phyloP scores from a whole-genome alignment of 2,113 vertebrate species.

The Thymallus thymallus region DNA sequence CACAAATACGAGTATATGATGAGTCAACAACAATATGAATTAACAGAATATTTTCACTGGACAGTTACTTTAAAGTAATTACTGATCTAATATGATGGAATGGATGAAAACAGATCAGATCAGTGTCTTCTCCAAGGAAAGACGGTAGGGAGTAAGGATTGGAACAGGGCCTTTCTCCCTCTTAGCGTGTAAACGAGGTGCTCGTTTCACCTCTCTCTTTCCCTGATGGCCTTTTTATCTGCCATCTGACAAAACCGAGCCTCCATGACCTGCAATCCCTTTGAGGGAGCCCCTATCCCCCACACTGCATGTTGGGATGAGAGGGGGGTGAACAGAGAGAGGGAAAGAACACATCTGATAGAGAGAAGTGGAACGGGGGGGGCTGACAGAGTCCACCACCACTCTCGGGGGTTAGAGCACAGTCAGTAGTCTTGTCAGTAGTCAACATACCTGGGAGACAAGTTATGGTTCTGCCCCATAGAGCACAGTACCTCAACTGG shows the following conservation, averaged over 20 bases:
- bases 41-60: no score
- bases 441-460: not conserved
- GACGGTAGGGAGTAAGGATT: no score
- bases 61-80: not conserved
- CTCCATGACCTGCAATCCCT: slow-evolving; percentile 31
- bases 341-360: not conserved
- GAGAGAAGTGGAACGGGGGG: not conserved
- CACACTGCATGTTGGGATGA: slow-evolving; percentile 23
- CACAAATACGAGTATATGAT: no score
- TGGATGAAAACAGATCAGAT: not conserved
- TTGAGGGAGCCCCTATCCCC: slow-evolving; percentile 37
- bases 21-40: no score
- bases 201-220: not conserved
- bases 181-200: slow-evolving; percentile 4
- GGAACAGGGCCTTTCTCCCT: not conserved
- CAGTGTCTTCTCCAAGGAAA: no score
- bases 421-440: no score
- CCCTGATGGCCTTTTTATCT: slow-evolving; percentile 33
- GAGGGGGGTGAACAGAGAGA: not conserved
- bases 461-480: not conserved
- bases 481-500: no score
- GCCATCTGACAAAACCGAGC: slow-evolving; percentile 25
- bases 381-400: not conserved
- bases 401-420: no score
- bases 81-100: not conserved